phyloP scores from a whole-genome alignment of 2,888 invertebrate species.

The Drosophila histrio region DNA sequence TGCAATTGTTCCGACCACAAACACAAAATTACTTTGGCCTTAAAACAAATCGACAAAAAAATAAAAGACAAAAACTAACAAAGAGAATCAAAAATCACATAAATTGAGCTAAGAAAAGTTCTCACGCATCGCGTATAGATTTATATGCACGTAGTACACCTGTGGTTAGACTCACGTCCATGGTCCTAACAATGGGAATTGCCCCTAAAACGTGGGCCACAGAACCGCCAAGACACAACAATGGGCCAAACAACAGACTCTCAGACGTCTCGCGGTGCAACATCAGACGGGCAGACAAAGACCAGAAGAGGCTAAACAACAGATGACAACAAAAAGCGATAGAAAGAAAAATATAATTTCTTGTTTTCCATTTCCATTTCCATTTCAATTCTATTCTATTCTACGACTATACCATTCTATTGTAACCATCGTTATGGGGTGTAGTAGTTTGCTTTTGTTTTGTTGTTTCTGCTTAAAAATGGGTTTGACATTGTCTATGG shows the following conservation, averaged over 20 bases:
- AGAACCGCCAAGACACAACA: constrained; percentile 37
- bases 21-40: constrained; percentile 4
- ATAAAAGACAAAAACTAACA: constrained; percentile 35
- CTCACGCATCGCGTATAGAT: constrained; percentile 67
- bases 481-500: constrained; percentile 69
- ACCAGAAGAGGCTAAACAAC: constrained; percentile 29
- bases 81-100: constrained; percentile 47
- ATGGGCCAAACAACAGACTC: constrained; percentile 40
- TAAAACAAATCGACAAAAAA: constrained; percentile 11
- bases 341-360: constrained; percentile 55
- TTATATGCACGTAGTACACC: constrained; percentile 53
- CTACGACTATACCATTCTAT: constrained; percentile 41
- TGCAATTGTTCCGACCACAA: constrained; percentile 50
- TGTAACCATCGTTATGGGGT: constrained; percentile 19
- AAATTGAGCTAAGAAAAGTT: constrained; percentile 59
- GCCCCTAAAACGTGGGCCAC: constrained; percentile 63
- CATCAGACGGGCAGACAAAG: constrained; percentile 48
- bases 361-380: constrained; percentile 58
- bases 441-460: constrained; percentile 35
- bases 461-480: constrained; percentile 66
- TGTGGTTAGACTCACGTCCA: constrained; percentile 59
- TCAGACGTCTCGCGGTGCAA: constrained; percentile 66
- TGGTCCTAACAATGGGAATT: constrained; percentile 57
- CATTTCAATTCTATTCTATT: constrained; percentile 48
- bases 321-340: constrained; percentile 31